Evolutionary conservation across 1,140 invertebrate genomes (phyloP), one percentile per base, ranked within the genome.

Genomic region (Temnothorax nylanderi): DNA sequence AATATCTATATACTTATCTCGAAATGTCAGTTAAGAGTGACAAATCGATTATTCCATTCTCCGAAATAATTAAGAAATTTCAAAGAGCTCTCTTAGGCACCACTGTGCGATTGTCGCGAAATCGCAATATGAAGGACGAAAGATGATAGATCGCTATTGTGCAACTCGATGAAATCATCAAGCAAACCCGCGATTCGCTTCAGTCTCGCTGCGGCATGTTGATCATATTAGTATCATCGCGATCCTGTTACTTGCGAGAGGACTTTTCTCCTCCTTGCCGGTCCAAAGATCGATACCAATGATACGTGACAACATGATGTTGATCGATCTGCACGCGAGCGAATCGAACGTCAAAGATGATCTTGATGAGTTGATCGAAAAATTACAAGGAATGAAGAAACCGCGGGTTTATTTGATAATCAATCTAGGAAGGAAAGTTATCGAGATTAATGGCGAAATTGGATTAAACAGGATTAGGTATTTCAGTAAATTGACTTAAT

Each of bases 81-180:
- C 11, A 6, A 76, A 44, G 7, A 37, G 3, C 7, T 1, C 10
- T 81, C 3, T 80, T 56, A 54, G 47, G 64, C 34, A 81, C 77
- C 65, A 69, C 47, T 69, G 64, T 41, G 21, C 16, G 21, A 60
- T n/a, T 82, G 11, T 74, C 54, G 54, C n/a, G 47, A 60, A 32
- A 84, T 62, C 37, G 1, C 26, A 8, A 75, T 72, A 49, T 21
- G 34, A 6, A n/a, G 32, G 0, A 44, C 11, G 16, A 26, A 18
- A 37, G 47, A 49, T 47, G 54, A 82, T 74, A 21, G 51, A 54
- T 82, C 7, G 67, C 26, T 26, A 26, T 26, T 26, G 32, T 16
- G 41, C 41, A 21, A 26, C 26, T 11, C 41, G 11, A 84, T 84
- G 75, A 84, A 84, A 75, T 74, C 69, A 84, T 84, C 54, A 47